Evolutionary conservation across 1,140 invertebrate species (phyloP).

Genomic region (Pseudomyrmex sp.): DNA sequence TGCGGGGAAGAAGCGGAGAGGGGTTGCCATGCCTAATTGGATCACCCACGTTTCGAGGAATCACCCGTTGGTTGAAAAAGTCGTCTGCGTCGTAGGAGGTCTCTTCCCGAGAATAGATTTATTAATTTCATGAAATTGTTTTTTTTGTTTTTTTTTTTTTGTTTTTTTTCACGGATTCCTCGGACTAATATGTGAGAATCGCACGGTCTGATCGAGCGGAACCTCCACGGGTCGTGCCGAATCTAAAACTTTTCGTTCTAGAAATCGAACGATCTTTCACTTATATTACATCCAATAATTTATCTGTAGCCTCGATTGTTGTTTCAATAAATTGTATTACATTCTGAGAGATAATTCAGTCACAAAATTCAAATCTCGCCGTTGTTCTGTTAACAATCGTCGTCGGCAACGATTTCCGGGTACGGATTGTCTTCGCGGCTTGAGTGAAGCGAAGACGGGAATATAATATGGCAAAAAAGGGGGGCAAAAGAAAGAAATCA

Average conservation of each 20-base stretch:
- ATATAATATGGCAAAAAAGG: slow-evolving; percentile 12
- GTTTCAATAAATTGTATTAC: no score
- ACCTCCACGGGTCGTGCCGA: slow-evolving; percentile 64
- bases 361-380: background rate
- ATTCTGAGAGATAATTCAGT: background rate
- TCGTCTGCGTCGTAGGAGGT: slow-evolving; percentile 43
- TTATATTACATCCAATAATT: background rate
- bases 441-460: background rate
- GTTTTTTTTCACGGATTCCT: slow-evolving; percentile 35
- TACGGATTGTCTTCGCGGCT: background rate
- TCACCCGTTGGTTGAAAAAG: slow-evolving; percentile 16
- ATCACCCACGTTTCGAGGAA: slow-evolving; percentile 48
- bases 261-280: slow-evolving; percentile 20
- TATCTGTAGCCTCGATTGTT: background rate
- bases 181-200: slow-evolving; percentile 44
- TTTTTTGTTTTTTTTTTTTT: background rate
- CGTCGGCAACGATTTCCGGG: slow-evolving; percentile 12
- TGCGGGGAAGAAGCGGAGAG: no score
- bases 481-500: slow-evolving; percentile 19
- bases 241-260: slow-evolving; percentile 62
- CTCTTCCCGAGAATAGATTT: slow-evolving; percentile 37
- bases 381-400: background rate
- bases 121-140: slow-evolving; percentile 60
- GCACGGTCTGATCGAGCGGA: slow-evolving; percentile 59
- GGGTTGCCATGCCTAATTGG: slow-evolving; percentile 35